A percentile compares a stretch with the other conserved stretches of the same genome.
phyloP scores from a whole-genome alignment of 2,888 invertebrate species.

The Mesochorus sp. region DNA sequence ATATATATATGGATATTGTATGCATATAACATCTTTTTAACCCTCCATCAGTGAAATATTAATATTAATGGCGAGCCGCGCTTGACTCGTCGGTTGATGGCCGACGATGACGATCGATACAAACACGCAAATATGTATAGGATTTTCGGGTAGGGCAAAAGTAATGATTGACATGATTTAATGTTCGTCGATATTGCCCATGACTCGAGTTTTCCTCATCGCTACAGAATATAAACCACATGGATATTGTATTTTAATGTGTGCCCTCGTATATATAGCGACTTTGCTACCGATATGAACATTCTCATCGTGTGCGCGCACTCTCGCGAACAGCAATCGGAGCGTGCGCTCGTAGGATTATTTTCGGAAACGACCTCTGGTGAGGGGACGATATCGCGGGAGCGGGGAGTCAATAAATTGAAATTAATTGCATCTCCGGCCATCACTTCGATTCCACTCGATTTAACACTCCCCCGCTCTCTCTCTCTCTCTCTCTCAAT shows the following conservation, averaged over 20 bases:
- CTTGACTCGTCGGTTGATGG: not conserved
- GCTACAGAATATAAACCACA: conserved; percentile 1
- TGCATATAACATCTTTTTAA: not conserved
- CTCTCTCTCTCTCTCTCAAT: conserved; percentile 38
- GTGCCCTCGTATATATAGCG: conserved; percentile 11
- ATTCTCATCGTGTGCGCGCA: not conserved
- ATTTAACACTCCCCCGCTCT: conserved; percentile 51
- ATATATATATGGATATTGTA: not conserved
- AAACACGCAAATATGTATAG: conserved; percentile 30
- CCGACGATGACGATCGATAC: conserved; percentile 35
- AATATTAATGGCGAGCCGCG: conserved; percentile 52
- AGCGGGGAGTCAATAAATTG: conserved; percentile 63
- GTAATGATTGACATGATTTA: conserved; percentile 52
- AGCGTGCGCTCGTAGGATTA: conserved; percentile 28
- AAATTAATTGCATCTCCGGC: conserved; percentile 68
- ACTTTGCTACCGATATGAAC: conserved; percentile 24
- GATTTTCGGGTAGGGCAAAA: conserved; percentile 35
- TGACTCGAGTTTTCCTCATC: conserved; percentile 18
- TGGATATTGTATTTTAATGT: conserved; percentile 25
- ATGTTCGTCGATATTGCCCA: conserved; percentile 40
- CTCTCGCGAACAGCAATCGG: conserved; percentile 3
- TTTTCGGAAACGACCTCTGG: conserved; percentile 57
- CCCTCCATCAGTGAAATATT: conserved; percentile 21
- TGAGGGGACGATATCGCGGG: conserved; percentile 26
- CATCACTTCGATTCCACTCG: conserved; percentile 58